Conservation (phyloP, 2,113 vertebrate genomes). For the Pterophyllum scalare region DNA sequence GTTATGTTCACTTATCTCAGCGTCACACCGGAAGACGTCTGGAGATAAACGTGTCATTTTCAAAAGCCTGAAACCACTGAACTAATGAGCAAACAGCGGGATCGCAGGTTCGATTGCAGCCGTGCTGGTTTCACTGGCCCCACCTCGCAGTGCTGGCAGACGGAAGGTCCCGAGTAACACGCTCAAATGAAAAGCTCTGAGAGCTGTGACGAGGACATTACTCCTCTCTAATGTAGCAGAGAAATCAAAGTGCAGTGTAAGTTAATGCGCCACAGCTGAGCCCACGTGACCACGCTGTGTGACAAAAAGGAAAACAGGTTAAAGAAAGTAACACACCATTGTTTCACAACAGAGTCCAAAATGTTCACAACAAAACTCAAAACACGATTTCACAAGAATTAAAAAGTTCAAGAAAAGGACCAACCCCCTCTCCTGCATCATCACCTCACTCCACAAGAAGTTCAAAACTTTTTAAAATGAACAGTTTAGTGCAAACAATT, state of each 20-base stretch:
- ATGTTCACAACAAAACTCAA: slow-evolving; percentile 24
- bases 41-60: background rate
- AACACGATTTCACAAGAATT: background rate
- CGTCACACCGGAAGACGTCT: background rate
- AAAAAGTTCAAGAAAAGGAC: background rate
- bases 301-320: background rate
- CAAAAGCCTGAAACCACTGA: background rate
- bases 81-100: background rate
- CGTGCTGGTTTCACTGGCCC: background rate
- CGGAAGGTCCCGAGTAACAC: background rate
- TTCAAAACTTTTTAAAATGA: background rate
- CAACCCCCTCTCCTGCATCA: background rate
- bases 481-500: slow-evolving; percentile 39
- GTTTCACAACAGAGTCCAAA: background rate
- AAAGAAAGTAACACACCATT: background rate
- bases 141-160: background rate
- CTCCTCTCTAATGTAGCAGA: background rate
- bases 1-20: too few species aligned
- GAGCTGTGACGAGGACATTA: background rate
- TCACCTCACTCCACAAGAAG: background rate
- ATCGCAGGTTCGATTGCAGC: background rate
- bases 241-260: background rate
- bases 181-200: background rate
- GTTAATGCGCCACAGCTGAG: background rate
- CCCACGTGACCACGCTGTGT: background rate